Evolutionary conservation across 2,113 vertebrate genomes (phyloP).

Genomic region (Cinclus cinclus): DNA sequence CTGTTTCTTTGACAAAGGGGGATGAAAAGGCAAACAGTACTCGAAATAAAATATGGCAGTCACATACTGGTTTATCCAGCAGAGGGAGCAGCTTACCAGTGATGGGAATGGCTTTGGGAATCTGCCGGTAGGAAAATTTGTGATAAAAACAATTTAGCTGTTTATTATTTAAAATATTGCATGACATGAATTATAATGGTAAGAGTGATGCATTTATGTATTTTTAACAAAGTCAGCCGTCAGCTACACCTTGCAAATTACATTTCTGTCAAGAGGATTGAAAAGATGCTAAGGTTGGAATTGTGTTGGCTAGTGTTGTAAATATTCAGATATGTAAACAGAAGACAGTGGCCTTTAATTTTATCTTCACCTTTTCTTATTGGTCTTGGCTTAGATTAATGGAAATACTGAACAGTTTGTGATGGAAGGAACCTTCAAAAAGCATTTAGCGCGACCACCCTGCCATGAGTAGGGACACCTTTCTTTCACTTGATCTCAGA

Average conservation of each 20-base stretch:
- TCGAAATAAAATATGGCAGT: neutral
- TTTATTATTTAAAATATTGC: neutral
- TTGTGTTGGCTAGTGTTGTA: neutral
- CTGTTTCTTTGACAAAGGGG: neutral
- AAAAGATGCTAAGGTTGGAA: neutral
- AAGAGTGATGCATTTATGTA: neutral
- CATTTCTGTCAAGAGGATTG: neutral
- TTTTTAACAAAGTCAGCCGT: neutral
- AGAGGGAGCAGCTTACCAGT: constrained; percentile 50
- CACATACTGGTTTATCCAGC: neutral
- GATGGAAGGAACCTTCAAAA: neutral
- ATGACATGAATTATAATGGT: neutral
- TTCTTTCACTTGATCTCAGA: neutral
- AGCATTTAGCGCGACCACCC: neutral
- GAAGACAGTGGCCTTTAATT: neutral
- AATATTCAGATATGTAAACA: neutral
- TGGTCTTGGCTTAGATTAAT: neutral
- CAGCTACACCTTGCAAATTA: neutral
- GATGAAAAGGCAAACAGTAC: neutral
- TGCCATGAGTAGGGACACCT: neutral
- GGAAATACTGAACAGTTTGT: neutral
- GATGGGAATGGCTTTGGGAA: neutral
- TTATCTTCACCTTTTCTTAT: neutral
- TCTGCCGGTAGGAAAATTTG: neutral
- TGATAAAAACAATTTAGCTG: neutral